phyloP scores from a whole-genome alignment of 2,797 vertebrate genomes.

The Rhinella marina region DNA sequence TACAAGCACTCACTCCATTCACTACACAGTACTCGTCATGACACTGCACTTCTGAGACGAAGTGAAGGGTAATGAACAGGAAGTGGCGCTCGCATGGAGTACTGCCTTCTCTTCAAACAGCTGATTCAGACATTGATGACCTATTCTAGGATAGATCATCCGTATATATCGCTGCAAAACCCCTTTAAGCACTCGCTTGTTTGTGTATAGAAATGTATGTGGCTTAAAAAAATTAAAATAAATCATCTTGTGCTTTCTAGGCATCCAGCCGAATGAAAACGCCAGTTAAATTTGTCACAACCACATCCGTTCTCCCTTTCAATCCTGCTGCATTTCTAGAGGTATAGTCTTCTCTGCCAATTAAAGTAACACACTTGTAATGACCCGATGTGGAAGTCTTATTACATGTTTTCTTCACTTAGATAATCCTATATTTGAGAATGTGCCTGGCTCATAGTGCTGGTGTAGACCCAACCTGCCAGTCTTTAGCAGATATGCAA shows the following conservation, averaged over 20 bases:
- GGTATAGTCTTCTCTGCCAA: slow-evolving; percentile 74
- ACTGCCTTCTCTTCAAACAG: too few species aligned
- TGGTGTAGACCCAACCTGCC: slow-evolving; percentile 83
- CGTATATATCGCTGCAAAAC: too few species aligned
- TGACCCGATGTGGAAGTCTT: background rate
- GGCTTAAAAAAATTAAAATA: background rate
- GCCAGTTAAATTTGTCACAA: slow-evolving; percentile 90
- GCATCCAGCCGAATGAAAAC: slow-evolving; percentile 94
- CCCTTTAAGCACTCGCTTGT: too few species aligned
- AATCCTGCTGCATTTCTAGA: slow-evolving; percentile 95
- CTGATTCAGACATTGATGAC: too few species aligned
- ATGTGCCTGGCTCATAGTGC: slow-evolving; percentile 96
- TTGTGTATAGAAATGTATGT: background rate
- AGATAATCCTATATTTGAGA: slow-evolving; percentile 95
- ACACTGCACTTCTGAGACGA: too few species aligned
- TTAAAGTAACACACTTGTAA: background rate
- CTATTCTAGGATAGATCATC: too few species aligned
- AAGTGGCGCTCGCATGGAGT: too few species aligned
- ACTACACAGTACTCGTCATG: too few species aligned
- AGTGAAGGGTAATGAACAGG: too few species aligned
- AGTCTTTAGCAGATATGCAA: slow-evolving; percentile 92
- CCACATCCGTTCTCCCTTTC: slow-evolving; percentile 90
- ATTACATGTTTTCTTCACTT: slow-evolving; percentile 41
- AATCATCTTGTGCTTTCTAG: slow-evolving; percentile 72
- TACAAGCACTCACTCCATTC: too few species aligned